Evolutionary conservation across 1,140 invertebrate genomes (phyloP).

Genomic region (Goniozus legneri): DNA sequence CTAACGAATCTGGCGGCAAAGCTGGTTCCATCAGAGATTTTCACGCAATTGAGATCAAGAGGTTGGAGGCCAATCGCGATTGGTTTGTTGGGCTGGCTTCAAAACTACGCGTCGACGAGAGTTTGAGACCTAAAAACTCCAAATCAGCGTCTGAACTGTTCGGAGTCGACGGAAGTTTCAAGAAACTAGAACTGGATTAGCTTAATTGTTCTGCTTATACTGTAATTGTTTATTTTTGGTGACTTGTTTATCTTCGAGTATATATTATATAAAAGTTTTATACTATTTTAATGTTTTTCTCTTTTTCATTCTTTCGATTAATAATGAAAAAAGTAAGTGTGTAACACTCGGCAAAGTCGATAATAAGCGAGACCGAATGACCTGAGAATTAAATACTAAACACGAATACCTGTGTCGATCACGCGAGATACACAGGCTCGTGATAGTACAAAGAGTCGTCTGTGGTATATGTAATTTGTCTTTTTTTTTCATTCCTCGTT

Average conservation of each 20-base stretch:
- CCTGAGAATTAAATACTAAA: no score
- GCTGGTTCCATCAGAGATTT: constrained; percentile 36
- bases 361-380: no score
- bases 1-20: constrained; percentile 56
- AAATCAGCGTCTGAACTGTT: constrained; percentile 63
- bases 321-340: no score
- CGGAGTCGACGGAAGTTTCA: constrained; percentile 66
- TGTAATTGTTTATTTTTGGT: no score
- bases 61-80: constrained; percentile 51
- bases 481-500: no score
- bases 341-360: no score
- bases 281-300: background rate
- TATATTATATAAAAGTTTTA: no score
- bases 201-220: background rate
- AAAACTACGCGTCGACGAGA: constrained; percentile 57
- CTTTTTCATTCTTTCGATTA: background rate
- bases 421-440: no score
- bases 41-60: constrained; percentile 29
- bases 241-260: no score
- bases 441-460: no score
- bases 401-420: no score
- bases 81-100: constrained; percentile 58
- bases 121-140: constrained; percentile 61
- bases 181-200: constrained; percentile 70
- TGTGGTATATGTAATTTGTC: no score